Evolutionary conservation across 2,888 invertebrate genomes (phyloP).

Genomic region (Dusona sp.): DNA sequence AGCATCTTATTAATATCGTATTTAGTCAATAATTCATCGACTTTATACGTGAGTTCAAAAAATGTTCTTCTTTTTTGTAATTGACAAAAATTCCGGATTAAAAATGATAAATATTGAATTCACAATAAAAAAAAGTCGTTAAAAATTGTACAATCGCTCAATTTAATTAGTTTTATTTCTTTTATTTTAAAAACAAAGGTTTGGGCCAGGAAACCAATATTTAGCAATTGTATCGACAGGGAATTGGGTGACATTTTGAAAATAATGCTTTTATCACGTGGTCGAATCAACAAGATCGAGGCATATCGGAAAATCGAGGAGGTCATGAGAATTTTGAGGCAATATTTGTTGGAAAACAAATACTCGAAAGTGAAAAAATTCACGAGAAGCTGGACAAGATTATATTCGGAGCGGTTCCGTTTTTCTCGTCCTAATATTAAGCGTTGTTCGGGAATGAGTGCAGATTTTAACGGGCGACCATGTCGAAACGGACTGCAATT

Average conservation of each 20-base stretch:
- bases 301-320: slow-evolving; percentile 13
- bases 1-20: neutral
- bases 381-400: neutral
- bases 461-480: neutral
- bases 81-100: too few relatives aligned
- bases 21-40: neutral
- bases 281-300: neutral
- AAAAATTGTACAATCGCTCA: neutral
- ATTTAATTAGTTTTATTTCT: neutral
- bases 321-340: slow-evolving; percentile 16
- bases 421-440: neutral
- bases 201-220: neutral
- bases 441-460: neutral
- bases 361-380: neutral
- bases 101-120: neutral
- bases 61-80: neutral
- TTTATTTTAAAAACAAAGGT: slow-evolving; percentile 14
- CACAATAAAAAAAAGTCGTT: neutral
- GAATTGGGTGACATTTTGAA: slow-evolving; percentile 18
- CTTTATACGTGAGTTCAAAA: neutral
- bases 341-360: neutral
- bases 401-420: neutral
- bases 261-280: neutral
- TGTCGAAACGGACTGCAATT: neutral
- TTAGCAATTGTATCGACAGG: slow-evolving; percentile 17